Evolutionary conservation across 2,113 vertebrate species (phyloP), one percentile per base, ranked within the genome.

Genomic region (Nansenia antarctica): DNA sequence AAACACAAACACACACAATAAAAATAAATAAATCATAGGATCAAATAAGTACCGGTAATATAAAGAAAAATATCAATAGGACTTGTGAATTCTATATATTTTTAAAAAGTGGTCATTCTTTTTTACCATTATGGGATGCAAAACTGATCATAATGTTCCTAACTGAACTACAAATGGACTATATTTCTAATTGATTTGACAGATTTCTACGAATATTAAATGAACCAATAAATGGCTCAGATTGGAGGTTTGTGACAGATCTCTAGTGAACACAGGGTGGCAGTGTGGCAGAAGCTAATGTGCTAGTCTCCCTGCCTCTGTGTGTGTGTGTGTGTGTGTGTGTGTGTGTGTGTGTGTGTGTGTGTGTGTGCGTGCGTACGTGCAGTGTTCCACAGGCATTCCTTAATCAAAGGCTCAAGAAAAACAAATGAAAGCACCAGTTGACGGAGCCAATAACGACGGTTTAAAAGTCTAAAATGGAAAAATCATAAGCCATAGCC

Each of bases 181-280:
- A n/a, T n/a, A n/a, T n/a, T n/a, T n/a, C n/a, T n/a, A n/a, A n/a
- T n/a, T n/a, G n/a, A n/a, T n/a, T n/a, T n/a, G n/a, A n/a, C n/a
- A n/a, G n/a, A n/a, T n/a, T n/a, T n/a, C n/a, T n/a, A n/a, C n/a
- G n/a, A n/a, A n/a, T n/a, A n/a, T n/a, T n/a, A n/a, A n/a, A n/a
- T n/a, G n/a, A n/a, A n/a, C n/a, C n/a, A n/a, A n/a, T n/a, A n/a
- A n/a, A n/a, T n/a, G n/a, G n/a, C n/a, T n/a, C n/a, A 42, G 37
- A 39, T 14, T 39, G 15, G 4, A 47, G 42, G 1, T 5, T 47
- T 14, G 42, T 47, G 15, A 47, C 45, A 47, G 20, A 14, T 29
- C 52, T 53, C 26, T 15, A 52, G 31, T 80, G 73, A 62, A 70
- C 83, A 88, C 85, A 77, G 42, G 87, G 75, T 69, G 87, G 83